These are phyloP conservation scores for Limonius californicus DNA, from an alignment of 1,140 invertebrate species.

Conservation along the genomic window DNA sequence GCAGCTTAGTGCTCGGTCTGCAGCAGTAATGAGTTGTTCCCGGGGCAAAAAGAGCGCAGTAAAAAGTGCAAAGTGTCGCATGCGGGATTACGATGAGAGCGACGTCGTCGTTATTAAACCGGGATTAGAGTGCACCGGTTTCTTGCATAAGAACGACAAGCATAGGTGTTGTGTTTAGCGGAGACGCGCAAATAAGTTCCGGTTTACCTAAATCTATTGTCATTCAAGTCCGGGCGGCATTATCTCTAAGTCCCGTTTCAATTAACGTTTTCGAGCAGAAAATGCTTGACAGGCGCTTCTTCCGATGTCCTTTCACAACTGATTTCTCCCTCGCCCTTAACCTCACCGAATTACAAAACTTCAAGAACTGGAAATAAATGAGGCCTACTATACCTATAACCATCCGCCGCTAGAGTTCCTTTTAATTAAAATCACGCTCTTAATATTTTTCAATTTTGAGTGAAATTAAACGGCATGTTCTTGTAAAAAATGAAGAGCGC, in stretches of 20 bases:
- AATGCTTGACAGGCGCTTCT: constrained; percentile 16
- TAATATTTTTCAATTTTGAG: constrained; percentile 42
- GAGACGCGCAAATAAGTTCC: constrained; percentile 3
- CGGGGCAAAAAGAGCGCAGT: no score
- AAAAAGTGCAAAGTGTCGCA: constrained; percentile 3
- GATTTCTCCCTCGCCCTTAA: constrained; percentile 22
- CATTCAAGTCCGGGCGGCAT: constrained; percentile 9
- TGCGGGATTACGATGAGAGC: constrained; percentile 10
- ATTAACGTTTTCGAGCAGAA: constrained; percentile 27
- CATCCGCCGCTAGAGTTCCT: constrained; percentile 30
- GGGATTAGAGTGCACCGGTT: constrained; percentile 20
- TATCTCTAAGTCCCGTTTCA: constrained; percentile 25
- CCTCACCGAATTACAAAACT: constrained; percentile 15
- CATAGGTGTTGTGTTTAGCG: neutral
- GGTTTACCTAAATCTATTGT: neutral
- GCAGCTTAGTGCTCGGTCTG: no score
- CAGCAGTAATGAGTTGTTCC: no score
- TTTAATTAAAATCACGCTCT: constrained; percentile 44
- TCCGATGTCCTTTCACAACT: constrained; percentile 25
- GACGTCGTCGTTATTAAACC: constrained; percentile 26
- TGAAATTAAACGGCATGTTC: constrained; percentile 35
- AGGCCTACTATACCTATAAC: constrained; percentile 24
- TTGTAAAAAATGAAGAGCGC: constrained; percentile 28
- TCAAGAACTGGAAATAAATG: constrained; percentile 14
- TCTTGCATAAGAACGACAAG: constrained; percentile 3